A percentile compares a stretch with the other conserved stretches of the same genome.
These are phyloP conservation scores for Ephialtes manifestator DNA, from an alignment of 2,888 invertebrate species.

Conservation along the genomic window DNA sequence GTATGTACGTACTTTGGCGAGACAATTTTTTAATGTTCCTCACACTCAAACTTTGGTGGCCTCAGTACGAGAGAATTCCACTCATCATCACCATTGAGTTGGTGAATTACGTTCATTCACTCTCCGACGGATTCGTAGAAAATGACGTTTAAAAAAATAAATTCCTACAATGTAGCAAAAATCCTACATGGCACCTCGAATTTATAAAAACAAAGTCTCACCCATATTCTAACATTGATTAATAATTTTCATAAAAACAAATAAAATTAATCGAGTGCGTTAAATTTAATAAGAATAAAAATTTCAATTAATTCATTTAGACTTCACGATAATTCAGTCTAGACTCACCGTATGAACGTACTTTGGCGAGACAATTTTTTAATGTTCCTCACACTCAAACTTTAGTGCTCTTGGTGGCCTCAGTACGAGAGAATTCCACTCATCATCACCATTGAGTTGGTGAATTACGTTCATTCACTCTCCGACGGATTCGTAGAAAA, in stretches of 20 bases:
- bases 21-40: neutral
- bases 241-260: no score
- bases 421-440: neutral
- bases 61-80: neutral
- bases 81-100: no score
- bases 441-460: neutral
- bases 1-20: neutral
- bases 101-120: slow-evolving; percentile 1
- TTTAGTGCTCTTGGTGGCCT: no score
- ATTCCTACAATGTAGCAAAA: no score
- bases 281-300: no score
- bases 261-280: no score
- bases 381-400: no score
- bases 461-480: slow-evolving; percentile 3
- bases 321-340: neutral
- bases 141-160: no score
- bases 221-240: no score
- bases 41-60: neutral
- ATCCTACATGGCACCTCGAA: no score
- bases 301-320: no score
- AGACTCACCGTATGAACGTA: neutral
- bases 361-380: slow-evolving; percentile 6
- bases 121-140: neutral
- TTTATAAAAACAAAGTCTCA: no score
- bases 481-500: neutral